Percentiles rank a stretch among this genome's conserved stretches.
These are phyloP conservation scores for Sander lucioperca DNA, from an alignment of 2,113 vertebrate genomes.

Conservation along the genomic window DNA sequence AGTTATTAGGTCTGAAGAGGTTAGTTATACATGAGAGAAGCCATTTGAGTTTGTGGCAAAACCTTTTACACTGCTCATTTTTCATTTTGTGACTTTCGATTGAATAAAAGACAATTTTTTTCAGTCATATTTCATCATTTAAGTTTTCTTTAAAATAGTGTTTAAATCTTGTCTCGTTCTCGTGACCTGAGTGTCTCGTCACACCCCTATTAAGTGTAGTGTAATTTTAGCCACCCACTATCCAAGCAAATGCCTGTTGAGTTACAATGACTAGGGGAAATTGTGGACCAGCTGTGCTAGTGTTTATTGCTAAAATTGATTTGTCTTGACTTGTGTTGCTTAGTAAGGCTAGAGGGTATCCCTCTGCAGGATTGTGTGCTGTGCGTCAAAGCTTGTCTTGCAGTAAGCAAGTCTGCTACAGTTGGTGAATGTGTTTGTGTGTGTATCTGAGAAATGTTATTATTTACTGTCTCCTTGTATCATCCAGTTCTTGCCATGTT, in stretches of 20 bases:
- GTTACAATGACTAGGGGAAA: background rate
- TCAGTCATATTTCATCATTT: no score
- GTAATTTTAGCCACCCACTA: background rate
- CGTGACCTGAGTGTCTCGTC: no score
- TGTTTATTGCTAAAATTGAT: conserved; percentile 21
- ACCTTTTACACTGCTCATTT: no score
- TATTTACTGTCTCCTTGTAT: conserved; percentile 56
- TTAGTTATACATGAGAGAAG: no score
- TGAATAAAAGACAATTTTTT: no score
- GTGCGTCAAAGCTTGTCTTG: conserved; percentile 20
- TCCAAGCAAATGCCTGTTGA: background rate
- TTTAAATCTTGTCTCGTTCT: no score
- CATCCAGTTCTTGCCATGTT: conserved; percentile 55
- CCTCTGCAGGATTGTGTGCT: background rate
- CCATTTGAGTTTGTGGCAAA: no score
- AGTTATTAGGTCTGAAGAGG: no score
- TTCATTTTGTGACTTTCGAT: no score
- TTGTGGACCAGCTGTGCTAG: background rate
- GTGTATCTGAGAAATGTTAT: conserved; percentile 54
- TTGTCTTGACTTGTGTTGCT: conserved; percentile 2
- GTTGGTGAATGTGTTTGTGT: conserved; percentile 24
- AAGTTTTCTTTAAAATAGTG: no score
- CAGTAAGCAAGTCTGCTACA: conserved; percentile 5
- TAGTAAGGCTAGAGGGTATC: background rate
- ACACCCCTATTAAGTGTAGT: background rate